Percentiles rank a stretch among this genome's conserved stretches.
phyloP scores from a whole-genome alignment of 2,113 vertebrate genomes.

The Sylvietta virens region DNA sequence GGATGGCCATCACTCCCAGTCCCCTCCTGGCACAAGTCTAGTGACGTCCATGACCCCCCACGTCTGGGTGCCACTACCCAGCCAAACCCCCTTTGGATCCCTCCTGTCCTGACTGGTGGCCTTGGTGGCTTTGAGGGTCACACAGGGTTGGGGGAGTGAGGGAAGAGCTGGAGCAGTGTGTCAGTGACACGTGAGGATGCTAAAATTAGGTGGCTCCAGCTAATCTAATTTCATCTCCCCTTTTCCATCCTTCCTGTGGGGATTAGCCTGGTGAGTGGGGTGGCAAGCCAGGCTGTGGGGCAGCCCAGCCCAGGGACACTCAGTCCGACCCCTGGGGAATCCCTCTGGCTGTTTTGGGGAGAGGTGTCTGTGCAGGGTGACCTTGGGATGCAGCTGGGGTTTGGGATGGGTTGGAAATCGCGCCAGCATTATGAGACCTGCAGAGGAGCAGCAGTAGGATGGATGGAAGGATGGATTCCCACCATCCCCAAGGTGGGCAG shows the following conservation, averaged over 20 bases:
- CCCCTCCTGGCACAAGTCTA: not conserved
- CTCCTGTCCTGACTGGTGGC: not conserved
- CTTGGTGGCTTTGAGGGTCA: not conserved
- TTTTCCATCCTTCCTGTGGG: rapidly evolving
- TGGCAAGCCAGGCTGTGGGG: not conserved
- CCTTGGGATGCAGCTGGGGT: not conserved
- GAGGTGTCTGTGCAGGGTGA: not conserved
- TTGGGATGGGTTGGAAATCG: not conserved
- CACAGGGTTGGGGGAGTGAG: rapidly evolving
- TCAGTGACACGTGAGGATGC: not conserved
- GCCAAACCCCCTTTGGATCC: not conserved
- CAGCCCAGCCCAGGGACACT: not conserved
- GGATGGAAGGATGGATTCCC: too few species aligned
- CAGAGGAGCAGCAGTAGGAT: not conserved
- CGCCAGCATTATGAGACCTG: rapidly evolving
- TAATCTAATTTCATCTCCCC: slow-evolving; percentile 34
- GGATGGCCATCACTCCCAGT: not conserved
- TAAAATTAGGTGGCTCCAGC: not conserved
- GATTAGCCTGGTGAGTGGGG: not conserved
- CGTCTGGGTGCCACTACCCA: not conserved
- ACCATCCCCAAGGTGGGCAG: not conserved
- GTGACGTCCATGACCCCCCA: not conserved
- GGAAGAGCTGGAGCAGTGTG: not conserved
- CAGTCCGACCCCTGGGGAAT: rapidly evolving
- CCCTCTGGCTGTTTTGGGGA: rapidly evolving